A percentile compares a stretch with the other conserved stretches of the same genome.
phyloP scores from a whole-genome alignment of 1,140 invertebrate genomes.

The Bombus confusus region DNA sequence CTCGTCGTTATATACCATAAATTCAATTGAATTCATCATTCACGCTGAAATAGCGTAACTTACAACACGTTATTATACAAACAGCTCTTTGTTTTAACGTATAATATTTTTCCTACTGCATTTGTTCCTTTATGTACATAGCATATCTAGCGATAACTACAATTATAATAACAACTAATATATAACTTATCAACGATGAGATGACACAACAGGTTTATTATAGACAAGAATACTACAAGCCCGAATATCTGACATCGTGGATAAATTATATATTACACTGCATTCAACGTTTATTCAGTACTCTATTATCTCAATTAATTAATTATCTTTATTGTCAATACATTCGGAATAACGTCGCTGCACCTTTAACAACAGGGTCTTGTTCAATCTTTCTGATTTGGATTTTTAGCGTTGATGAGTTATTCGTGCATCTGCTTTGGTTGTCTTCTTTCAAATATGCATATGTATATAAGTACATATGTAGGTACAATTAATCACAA shows the following conservation, averaged over 20 bases:
- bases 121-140: conserved; percentile 79
- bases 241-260: conserved; percentile 42
- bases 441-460: neutral
- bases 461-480: neutral
- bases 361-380: conserved; percentile 41
- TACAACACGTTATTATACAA: conserved; percentile 76
- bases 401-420: neutral
- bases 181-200: conserved; percentile 56
- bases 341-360: conserved; percentile 80
- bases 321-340: conserved; percentile 79
- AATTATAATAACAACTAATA: conserved; percentile 69
- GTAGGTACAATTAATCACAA: neutral
- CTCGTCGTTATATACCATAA: conserved; percentile 38
- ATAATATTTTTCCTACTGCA: conserved; percentile 71
- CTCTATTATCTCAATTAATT: conserved; percentile 57
- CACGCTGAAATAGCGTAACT: conserved; percentile 75
- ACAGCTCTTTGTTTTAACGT: conserved; percentile 66
- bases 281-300: conserved; percentile 60
- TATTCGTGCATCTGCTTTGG: neutral
- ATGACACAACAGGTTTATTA: neutral
- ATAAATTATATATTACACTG: conserved; percentile 66
- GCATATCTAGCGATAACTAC: conserved; percentile 79
- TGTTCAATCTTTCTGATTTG: neutral
- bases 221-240: neutral
- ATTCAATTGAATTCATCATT: conserved; percentile 76